These are phyloP conservation scores for Mesocricetus auratus DNA, from an alignment of 2,113 vertebrate species.

Conservation along the genomic window DNA sequence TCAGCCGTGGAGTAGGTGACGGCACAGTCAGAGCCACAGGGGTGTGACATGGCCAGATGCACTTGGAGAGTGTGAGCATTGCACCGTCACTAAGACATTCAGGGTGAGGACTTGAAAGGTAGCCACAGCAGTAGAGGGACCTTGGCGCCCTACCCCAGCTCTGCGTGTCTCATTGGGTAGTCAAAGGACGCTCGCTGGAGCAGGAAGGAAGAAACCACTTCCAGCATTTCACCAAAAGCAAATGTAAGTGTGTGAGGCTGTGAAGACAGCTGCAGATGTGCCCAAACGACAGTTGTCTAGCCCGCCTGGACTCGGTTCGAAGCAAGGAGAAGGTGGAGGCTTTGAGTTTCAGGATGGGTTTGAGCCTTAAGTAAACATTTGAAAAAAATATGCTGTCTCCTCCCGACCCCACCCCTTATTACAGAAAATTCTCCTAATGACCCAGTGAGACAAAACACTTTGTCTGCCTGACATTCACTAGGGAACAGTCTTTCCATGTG, in stretches of 20 bases:
- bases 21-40: not conserved
- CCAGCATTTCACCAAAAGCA: slow-evolving; percentile 50
- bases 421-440: not conserved
- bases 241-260: not conserved
- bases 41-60: not conserved
- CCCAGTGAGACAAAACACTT: not conserved
- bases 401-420: not conserved
- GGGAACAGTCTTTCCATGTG: not conserved
- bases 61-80: not conserved
- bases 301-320: not conserved
- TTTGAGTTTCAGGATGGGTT: not conserved
- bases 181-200: not conserved
- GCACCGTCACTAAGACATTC: not conserved
- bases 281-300: not conserved
- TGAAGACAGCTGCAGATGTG: not conserved
- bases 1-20: not conserved
- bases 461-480: not conserved
- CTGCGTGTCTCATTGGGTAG: not conserved
- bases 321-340: not conserved
- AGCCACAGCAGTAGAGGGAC: not conserved
- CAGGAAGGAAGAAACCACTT: slow-evolving; percentile 53
- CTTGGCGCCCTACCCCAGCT: not conserved
- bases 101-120: not conserved
- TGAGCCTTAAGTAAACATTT: not conserved
- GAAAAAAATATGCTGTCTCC: not conserved